Conservation (phyloP, 2,797 vertebrate genomes). For the Ceyx erithaca region DNA sequence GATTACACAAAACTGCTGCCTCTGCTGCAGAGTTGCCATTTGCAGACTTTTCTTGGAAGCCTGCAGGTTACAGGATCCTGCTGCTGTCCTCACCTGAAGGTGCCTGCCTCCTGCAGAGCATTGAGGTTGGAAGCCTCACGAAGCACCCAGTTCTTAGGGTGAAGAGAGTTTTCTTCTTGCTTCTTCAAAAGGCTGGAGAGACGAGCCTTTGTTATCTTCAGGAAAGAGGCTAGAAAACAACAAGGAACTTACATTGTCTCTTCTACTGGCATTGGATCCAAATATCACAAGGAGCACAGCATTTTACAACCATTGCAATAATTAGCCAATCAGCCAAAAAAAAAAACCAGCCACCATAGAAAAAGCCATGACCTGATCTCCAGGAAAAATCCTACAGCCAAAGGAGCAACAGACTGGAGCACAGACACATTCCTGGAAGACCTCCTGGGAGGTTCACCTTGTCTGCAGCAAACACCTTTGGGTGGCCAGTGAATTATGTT, state of each 20-base stretch:
- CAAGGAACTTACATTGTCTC: not conserved
- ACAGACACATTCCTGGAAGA: not conserved
- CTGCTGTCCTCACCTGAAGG: conserved; percentile 86
- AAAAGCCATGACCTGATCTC: not conserved
- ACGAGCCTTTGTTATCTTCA: conserved; percentile 82
- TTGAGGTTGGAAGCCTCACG: conserved; percentile 89
- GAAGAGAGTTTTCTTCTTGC: conserved; percentile 78
- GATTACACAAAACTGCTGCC: not conserved
- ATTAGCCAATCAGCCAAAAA: not conserved
- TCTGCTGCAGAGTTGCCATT: not conserved
- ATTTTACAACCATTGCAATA: not conserved
- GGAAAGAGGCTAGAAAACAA: conserved; percentile 82
- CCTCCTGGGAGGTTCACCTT: not conserved
- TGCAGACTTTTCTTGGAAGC: not conserved
- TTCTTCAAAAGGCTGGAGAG: conserved; percentile 81
- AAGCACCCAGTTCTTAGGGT: conserved; percentile 85
- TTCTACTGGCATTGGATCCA: not conserved
- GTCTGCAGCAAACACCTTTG: not conserved
- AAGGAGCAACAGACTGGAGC: not conserved
- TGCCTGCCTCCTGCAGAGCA: conserved; percentile 94
- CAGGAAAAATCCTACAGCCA: not conserved
- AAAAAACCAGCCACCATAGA: not conserved
- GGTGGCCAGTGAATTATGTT: not conserved
- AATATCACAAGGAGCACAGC: not conserved
- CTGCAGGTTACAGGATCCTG: not conserved